Base-by-base conservation (phyloP, 2,888 invertebrate genomes). In the Drosophila barbarae region DNA sequence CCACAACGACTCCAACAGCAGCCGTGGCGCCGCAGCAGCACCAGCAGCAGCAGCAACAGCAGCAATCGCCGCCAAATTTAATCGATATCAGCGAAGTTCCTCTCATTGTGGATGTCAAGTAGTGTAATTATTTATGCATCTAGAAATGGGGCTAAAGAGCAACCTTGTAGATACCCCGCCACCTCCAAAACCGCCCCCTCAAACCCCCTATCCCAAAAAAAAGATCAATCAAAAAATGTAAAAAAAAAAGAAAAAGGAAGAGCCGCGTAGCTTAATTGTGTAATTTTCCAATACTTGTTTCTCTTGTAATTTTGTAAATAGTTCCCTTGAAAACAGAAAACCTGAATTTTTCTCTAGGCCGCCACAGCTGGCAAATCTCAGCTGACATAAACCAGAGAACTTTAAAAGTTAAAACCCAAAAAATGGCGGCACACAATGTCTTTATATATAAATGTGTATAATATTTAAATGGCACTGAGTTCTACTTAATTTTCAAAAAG, bases 51-150 rank as follows among this genome's bases (percentile, higher is more conserved):
- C 44, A 72, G 69, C 73, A 50, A 21, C 66, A 66, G 51, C 76
- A 78, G 52, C 77, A 79, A 60, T 87, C 88, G 78, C 87, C 89
- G 81, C 87, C 88, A 83, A 89, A 88, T 87, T 84, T 89, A 86
- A 89, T 89, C 82, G 89, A 89, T 87, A 88, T 87, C 86, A 88
- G 86, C 77, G 89, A 89, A 86, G 89, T 88, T 87, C 88, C 89
- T 87, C 88, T 88, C 81, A 87, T 88, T 86, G 88, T 89, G 86
- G 89, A 89, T 88, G 89, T 89, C 87, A 88, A 88, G 88, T 89
- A 88, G 87, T 84, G 81, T 82, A 86, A 81, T 84, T 85, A 80
- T 73, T 79, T 84, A 76, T 80, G 72, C 76, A 77, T 71, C 77
- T 72, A 71, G 54, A 80, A 74, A 66, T 52, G 63, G 63, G 63